Conservation (phyloP, 2,888 invertebrate species). For the Epirrita christyi region DNA sequence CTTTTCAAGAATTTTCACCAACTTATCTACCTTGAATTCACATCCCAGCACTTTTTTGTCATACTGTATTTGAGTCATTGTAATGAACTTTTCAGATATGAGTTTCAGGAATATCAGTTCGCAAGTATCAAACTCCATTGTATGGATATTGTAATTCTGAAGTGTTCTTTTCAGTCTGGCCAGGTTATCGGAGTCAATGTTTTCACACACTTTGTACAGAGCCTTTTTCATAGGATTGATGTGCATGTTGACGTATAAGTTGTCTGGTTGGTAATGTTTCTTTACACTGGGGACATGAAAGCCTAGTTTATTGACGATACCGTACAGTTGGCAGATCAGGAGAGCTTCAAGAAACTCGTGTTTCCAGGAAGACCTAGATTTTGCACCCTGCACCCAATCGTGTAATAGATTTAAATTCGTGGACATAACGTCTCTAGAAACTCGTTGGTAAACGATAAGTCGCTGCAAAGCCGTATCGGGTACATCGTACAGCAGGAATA, state of each 20-base stretch:
- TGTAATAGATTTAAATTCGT: conserved; percentile 63
- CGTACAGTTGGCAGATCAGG: conserved; percentile 64
- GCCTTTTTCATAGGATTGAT: conserved; percentile 69
- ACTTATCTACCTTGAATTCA: conserved; percentile 52
- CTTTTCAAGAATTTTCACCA: conserved; percentile 62
- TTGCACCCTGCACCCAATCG: conserved; percentile 69
- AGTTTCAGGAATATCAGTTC: conserved; percentile 70
- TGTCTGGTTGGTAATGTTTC: conserved; percentile 58
- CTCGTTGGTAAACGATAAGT: conserved; percentile 63
- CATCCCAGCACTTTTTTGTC: conserved; percentile 40
- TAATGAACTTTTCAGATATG: conserved; percentile 68
- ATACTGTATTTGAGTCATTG: conserved; percentile 44
- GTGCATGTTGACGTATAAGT: conserved; percentile 50
- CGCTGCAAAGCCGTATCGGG: conserved; percentile 73
- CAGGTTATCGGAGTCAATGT: conserved; percentile 57
- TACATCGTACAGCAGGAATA: conserved; percentile 72
- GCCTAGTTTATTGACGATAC: conserved; percentile 68
- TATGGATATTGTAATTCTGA: conserved; percentile 58
- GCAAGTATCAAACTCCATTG: conserved; percentile 61
- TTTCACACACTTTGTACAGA: conserved; percentile 72
- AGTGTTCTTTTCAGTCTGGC: conserved; percentile 63
- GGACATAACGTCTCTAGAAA: conserved; percentile 55
- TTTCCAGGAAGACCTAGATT: conserved; percentile 62
- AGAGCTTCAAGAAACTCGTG: conserved; percentile 75
- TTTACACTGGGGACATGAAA: conserved; percentile 58